Base-by-base conservation (phyloP, 2,888 invertebrate genomes). In the Catocala sponsa region DNA sequence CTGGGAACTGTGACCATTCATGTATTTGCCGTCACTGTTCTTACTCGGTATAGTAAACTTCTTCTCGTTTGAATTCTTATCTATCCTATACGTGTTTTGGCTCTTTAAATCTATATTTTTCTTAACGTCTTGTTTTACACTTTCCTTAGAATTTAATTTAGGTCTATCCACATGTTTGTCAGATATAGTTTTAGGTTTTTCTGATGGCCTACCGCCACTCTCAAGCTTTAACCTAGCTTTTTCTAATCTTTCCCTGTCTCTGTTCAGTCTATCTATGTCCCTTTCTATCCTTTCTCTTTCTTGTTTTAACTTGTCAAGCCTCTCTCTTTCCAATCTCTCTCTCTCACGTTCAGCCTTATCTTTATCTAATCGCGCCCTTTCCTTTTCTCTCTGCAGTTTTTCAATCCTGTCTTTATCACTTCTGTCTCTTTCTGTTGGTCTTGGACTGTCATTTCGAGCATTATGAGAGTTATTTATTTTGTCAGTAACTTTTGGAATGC, bases 401-500 rank as follows among this genome's bases (percentile, higher is more conserved):
- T 86, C 87, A n/a, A 76, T 75, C 68, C 66, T 83, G 15, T 85
- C 81, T 73, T 68, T 80, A 6, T 86, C 83, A 33, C 7, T 13
- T 66, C 68, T 82, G 35, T 85, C 79, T 70, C 67, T 80, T 11
- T 85, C 82, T 25, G 25, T 25, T 25, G 80, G 69, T 82, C 81
- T 88, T 7, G 87, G 81, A 58, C 79, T 83, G 46, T 88, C 84
- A 71, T 78, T 85, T 72, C 82, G 89, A 12, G 72, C 53, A 64
- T 65, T 80, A 44, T 72, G 89, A 12, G 72, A 54, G 63, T 65
- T 80, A 44, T 72, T 83, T 38, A 81, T 72, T 82, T 85, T 94
- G 38, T 90, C 91, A 54, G 88, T 84, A 2, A 95, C 66, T 87
- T 96, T 96, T 44, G 96, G 95, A 76, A 95, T 96, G 63, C 95